Conservation (phyloP, 2,888 invertebrate species). For the Lampropteryx suffumata region DNA sequence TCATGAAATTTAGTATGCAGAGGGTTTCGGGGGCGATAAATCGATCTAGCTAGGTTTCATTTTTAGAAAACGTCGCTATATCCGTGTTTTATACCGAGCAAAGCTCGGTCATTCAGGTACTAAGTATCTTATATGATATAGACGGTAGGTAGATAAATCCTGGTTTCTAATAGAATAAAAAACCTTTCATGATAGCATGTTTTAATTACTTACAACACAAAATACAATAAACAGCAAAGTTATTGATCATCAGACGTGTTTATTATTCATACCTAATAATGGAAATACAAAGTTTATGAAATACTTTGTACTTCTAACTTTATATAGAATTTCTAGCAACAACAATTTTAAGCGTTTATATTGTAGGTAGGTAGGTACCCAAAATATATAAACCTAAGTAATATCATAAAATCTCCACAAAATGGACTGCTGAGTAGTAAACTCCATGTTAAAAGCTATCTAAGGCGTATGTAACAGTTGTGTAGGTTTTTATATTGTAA, state of each 20-base stretch:
- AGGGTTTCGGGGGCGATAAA: too few species aligned
- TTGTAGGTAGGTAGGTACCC: not conserved
- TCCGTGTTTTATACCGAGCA: too few species aligned
- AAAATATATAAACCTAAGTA: constrained; percentile 19
- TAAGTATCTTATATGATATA: too few species aligned
- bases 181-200: constrained; percentile 33
- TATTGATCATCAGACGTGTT: constrained; percentile 1
- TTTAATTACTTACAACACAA: constrained; percentile 47
- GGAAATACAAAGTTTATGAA: constrained; percentile 2
- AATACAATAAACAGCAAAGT: constrained; percentile 28
- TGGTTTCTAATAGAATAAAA: too few species aligned
- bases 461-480: too few species aligned
- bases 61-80: too few species aligned
- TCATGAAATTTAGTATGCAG: too few species aligned
- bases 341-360: constrained; percentile 3
- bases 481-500: too few species aligned
- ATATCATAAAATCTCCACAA: constrained; percentile 12
- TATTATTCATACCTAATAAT: not conserved
- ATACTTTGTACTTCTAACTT: constrained; percentile 3
- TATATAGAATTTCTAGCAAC: constrained; percentile 13
- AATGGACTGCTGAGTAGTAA: constrained; percentile 52
- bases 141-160: too few species aligned
- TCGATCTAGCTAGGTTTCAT: too few species aligned
- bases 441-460: not conserved
- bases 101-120: too few species aligned